A percentile compares a stretch with the other conserved stretches of the same genome.
Evolutionary conservation across 2,797 vertebrate genomes (phyloP).

Genomic region (Paguma larvata): DNA sequence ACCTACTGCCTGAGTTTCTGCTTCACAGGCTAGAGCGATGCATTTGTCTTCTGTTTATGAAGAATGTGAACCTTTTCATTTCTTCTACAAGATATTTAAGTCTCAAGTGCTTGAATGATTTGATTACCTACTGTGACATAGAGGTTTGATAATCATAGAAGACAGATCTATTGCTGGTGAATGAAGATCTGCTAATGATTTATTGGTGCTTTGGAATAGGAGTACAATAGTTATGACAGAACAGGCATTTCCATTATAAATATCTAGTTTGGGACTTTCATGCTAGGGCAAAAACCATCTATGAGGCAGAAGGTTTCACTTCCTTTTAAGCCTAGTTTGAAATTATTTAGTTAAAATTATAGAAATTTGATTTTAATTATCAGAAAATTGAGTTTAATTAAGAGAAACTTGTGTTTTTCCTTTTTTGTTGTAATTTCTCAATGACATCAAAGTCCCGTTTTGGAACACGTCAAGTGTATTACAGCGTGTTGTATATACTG

Average conservation of each 20-base stretch:
- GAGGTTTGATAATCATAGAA: not conserved
- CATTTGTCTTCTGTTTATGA: not conserved
- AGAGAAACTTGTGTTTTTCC: not conserved
- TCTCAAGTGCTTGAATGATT: constrained; percentile 46
- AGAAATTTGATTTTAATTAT: not conserved
- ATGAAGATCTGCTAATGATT: not conserved
- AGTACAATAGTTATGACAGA: not conserved
- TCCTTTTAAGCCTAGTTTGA: not conserved
- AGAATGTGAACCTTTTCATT: constrained; percentile 28
- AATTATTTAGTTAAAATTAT: constrained; percentile 12
- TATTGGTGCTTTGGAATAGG: not conserved
- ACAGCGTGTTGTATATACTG: not conserved
- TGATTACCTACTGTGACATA: not conserved
- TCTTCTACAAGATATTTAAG: constrained; percentile 29
- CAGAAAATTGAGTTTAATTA: not conserved
- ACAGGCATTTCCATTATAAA: not conserved
- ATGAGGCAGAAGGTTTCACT: not conserved
- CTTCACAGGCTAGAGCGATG: not conserved
- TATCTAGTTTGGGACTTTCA: not conserved
- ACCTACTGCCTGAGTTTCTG: not conserved
- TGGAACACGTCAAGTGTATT: not conserved
- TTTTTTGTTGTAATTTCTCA: not conserved
- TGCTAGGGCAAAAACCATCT: not conserved
- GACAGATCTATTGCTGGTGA: not conserved
- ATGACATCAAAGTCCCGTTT: constrained; percentile 32